Conservation (phyloP, 2,113 vertebrate genomes). For the Syngnathus floridae region DNA sequence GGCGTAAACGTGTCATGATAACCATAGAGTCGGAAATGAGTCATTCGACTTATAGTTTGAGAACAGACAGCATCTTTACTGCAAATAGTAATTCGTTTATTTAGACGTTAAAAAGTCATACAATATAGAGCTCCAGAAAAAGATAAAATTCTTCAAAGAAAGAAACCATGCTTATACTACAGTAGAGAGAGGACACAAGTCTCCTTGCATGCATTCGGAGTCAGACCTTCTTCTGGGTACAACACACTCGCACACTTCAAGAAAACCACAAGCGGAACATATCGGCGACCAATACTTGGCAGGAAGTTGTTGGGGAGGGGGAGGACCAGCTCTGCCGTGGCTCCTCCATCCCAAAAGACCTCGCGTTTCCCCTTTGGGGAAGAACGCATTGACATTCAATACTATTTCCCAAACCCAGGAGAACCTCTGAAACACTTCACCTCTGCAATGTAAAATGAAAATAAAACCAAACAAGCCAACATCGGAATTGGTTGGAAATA, state of each 20-base stretch:
- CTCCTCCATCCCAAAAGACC: not conserved
- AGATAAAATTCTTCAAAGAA: conserved; percentile 78
- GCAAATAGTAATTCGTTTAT: conserved; percentile 81
- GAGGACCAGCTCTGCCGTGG: not conserved
- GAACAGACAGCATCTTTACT: conserved; percentile 39
- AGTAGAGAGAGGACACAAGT: conserved; percentile 65
- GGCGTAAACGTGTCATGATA: not conserved
- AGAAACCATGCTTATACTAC: conserved; percentile 75
- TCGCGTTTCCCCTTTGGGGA: conserved; percentile 12
- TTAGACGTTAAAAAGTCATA: conserved; percentile 81
- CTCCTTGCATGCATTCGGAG: conserved; percentile 67
- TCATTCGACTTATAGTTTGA: not conserved
- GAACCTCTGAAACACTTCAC: conserved; percentile 68
- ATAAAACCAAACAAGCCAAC: conserved; percentile 36
- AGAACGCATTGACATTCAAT: conserved; percentile 34
- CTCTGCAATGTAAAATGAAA: conserved; percentile 44
- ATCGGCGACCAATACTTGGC: conserved; percentile 6
- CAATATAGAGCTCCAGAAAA: conserved; percentile 82
- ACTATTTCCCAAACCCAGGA: conserved; percentile 59
- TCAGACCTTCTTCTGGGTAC: conserved; percentile 70
- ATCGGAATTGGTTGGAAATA: conserved; percentile 42
- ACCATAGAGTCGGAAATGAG: not conserved
- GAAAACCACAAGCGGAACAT: conserved; percentile 26
- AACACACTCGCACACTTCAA: conserved; percentile 12
- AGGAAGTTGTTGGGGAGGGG: not conserved